Evolutionary conservation across 2,888 invertebrate genomes (phyloP).

Genomic region (Erebia aethiops): DNA sequence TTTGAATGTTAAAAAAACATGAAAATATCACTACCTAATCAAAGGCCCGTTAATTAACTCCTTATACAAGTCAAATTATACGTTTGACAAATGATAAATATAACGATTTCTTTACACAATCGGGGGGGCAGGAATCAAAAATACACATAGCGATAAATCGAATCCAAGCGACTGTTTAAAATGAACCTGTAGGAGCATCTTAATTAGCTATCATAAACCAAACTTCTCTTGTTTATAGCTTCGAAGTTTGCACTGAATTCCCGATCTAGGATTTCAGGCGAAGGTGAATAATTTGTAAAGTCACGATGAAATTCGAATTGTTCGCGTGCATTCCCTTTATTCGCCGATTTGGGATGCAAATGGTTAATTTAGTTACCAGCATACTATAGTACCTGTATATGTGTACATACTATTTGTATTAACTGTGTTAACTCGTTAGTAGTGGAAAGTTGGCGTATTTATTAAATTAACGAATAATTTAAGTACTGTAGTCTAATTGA

Average conservation of each 20-base stretch:
- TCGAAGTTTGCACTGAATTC: slow-evolving; percentile 1
- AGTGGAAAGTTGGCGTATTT: neutral
- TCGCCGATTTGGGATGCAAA: slow-evolving; percentile 13
- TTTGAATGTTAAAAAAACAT: no score
- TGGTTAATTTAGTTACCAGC: slow-evolving; percentile 15
- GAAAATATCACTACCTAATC: no score
- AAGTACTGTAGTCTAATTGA: neutral
- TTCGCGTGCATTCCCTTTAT: slow-evolving; percentile 20
- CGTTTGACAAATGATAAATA: no score
- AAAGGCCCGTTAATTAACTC: no score
- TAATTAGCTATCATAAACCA: neutral
- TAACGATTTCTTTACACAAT: no score
- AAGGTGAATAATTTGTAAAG: slow-evolving; percentile 24
- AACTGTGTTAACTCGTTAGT: neutral
- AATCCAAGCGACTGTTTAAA: neutral
- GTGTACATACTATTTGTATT: neutral
- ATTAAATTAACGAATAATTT: neutral
- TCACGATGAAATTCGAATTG: slow-evolving; percentile 26
- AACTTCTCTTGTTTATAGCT: slow-evolving; percentile 24
- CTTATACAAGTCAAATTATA: no score
- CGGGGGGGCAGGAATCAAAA: no score
- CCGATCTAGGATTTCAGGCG: slow-evolving; percentile 18
- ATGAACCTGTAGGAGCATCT: neutral
- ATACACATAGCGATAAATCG: no score
- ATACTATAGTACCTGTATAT: neutral